These are phyloP conservation scores for Lagopus leucura DNA, from an alignment of 2,113 vertebrate genomes.

Conservation along the genomic window DNA sequence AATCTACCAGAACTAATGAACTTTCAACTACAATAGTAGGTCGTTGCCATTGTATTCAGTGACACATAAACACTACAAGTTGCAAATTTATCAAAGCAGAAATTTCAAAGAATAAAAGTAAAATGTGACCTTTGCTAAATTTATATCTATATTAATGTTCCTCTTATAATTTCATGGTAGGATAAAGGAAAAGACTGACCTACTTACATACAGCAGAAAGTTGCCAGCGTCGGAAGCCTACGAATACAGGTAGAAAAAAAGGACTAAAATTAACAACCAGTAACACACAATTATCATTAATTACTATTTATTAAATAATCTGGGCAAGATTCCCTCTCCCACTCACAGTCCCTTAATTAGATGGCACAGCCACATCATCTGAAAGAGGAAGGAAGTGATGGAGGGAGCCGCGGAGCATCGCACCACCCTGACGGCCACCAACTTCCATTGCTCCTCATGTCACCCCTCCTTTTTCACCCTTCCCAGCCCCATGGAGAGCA, in stretches of 20 bases:
- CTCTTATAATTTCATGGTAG: not conserved
- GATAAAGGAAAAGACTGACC: not conserved
- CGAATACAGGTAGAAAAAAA: not conserved
- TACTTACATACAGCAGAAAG: not conserved
- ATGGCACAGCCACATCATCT: accelerated
- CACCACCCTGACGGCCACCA: not conserved
- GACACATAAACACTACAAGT: not conserved
- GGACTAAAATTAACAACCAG: not conserved
- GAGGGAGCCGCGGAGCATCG: not conserved
- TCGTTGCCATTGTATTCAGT: not conserved
- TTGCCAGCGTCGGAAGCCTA: not conserved
- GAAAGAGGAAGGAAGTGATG: not conserved
- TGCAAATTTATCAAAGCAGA: not conserved
- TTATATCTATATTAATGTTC: not conserved
- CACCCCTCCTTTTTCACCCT: not conserved
- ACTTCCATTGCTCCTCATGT: not conserved
- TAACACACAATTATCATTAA: not conserved
- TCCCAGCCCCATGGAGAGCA: accelerated
- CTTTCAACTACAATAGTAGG: constrained; percentile 23
- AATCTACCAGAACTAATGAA: constrained; percentile 67
- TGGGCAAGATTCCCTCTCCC: not conserved
- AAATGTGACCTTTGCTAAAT: not conserved
- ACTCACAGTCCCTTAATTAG: not conserved
- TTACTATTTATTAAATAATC: constrained; percentile 30
- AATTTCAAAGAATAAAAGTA: not conserved